Conservation (phyloP, 2,113 vertebrate genomes). For the Cygnus buccinator region DNA sequence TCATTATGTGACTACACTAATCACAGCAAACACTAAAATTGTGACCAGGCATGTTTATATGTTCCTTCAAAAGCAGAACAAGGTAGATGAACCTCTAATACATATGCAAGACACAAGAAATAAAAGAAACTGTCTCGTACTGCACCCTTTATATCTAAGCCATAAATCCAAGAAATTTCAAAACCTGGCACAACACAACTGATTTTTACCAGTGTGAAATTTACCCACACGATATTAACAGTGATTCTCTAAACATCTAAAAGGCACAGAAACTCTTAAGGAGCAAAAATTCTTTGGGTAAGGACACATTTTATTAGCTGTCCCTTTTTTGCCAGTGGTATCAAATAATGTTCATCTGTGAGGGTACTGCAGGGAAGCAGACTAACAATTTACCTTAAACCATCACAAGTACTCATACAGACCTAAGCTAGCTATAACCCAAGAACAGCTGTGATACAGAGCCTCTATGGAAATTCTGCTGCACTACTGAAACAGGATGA, state of each 20-base stretch:
- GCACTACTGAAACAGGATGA: not conserved
- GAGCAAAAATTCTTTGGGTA: not conserved
- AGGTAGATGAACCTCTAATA: not conserved
- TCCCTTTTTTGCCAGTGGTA: not conserved
- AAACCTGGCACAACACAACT: not conserved
- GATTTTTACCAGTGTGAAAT: not conserved
- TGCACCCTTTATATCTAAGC: not conserved
- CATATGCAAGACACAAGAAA: not conserved
- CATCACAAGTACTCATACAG: not conserved
- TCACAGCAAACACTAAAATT: not conserved
- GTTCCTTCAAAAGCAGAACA: not conserved
- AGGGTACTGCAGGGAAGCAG: not conserved
- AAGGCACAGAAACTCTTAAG: not conserved
- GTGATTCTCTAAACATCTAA: too few species aligned
- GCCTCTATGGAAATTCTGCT: not conserved
- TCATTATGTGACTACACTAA: not conserved
- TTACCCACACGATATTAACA: not conserved
- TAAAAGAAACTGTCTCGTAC: not conserved
- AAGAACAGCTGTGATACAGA: not conserved
- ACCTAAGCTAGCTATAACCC: not conserved
- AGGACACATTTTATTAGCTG: not conserved
- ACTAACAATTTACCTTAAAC: not conserved
- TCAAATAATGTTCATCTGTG: not conserved
- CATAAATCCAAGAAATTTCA: not conserved
- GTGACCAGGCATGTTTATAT: not conserved